These are phyloP conservation scores for Mesocricetus auratus DNA, from an alignment of 2,113 vertebrate species.

Conservation along the genomic window DNA sequence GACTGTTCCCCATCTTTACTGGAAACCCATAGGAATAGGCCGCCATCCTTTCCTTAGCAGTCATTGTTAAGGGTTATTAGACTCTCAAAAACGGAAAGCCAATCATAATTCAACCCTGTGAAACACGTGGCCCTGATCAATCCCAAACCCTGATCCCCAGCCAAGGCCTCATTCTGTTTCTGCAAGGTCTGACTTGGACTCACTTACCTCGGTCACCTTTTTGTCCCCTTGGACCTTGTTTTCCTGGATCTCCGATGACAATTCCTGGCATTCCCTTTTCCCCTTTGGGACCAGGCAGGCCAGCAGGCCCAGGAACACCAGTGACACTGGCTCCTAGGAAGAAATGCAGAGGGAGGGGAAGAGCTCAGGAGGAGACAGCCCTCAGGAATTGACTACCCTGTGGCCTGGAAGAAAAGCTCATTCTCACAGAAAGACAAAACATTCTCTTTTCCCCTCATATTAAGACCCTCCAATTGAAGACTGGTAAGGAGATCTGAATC, in stretches of 20 bases:
- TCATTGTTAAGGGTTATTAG: neutral
- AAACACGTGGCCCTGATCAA: neutral
- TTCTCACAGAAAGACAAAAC: neutral
- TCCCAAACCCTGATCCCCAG: neutral
- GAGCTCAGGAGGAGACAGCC: neutral
- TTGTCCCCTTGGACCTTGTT: constrained; percentile 90
- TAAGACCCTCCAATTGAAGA: neutral
- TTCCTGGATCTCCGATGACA: constrained; percentile 87
- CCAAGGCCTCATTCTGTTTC: neutral
- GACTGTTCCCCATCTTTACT: neutral
- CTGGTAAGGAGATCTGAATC: neutral
- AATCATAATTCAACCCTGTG: neutral
- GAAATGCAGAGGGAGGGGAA: constrained; percentile 23
- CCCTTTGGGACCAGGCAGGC: constrained; percentile 92
- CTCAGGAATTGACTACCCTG: neutral
- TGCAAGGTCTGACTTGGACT: neutral
- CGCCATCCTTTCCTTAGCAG: neutral
- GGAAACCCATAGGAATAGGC: neutral
- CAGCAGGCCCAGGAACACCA: constrained; percentile 89
- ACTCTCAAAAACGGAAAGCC: constrained; percentile 7
- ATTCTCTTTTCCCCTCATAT: neutral
- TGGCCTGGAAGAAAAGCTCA: neutral
- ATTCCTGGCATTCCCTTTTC: constrained; percentile 90
- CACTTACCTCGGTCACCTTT: constrained; percentile 91
- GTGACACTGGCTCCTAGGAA: constrained; percentile 84